phyloP scores from a whole-genome alignment of 2,888 invertebrate genomes.

The Argyra leucocephala region DNA sequence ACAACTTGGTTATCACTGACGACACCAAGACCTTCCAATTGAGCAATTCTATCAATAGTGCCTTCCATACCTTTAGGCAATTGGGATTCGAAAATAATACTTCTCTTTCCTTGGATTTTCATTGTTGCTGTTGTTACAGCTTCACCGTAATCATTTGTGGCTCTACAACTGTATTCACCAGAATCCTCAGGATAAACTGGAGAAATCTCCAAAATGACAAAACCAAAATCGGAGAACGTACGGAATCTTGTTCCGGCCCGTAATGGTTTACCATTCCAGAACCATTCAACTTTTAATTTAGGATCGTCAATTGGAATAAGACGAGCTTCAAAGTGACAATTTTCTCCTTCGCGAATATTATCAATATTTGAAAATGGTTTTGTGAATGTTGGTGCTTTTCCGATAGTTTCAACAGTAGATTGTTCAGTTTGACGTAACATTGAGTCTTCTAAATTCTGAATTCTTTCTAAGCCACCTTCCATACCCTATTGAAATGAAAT shows the following conservation, averaged over 20 bases:
- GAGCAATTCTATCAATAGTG: constrained; percentile 86
- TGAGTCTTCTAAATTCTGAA: constrained; percentile 84
- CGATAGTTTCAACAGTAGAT: constrained; percentile 61
- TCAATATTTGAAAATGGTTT: constrained; percentile 80
- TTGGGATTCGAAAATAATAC: constrained; percentile 84
- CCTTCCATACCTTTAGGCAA: constrained; percentile 88
- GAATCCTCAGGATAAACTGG: constrained; percentile 95
- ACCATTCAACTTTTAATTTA: constrained; percentile 86
- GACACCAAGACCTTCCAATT: constrained; percentile 75
- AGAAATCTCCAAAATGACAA: constrained; percentile 92
- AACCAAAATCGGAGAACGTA: constrained; percentile 96
- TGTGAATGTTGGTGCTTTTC: constrained; percentile 83
- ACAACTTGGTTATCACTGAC: constrained; percentile 55
- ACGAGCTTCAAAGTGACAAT: constrained; percentile 81
- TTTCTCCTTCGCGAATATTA: constrained; percentile 81
- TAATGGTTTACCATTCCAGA: constrained; percentile 83
- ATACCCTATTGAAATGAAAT: constrained; percentile 54
- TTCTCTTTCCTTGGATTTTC: constrained; percentile 85
- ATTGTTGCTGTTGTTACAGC: constrained; percentile 82
- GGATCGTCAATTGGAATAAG: constrained; percentile 85
- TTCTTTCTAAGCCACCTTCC: constrained; percentile 89
- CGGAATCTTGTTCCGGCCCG: constrained; percentile 86
- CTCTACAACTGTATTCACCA: constrained; percentile 82
- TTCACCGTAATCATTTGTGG: constrained; percentile 79
- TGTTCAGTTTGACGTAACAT: constrained; percentile 68